Base-by-base conservation (phyloP, 1,140 invertebrate genomes). In the Aphis craccivora region DNA sequence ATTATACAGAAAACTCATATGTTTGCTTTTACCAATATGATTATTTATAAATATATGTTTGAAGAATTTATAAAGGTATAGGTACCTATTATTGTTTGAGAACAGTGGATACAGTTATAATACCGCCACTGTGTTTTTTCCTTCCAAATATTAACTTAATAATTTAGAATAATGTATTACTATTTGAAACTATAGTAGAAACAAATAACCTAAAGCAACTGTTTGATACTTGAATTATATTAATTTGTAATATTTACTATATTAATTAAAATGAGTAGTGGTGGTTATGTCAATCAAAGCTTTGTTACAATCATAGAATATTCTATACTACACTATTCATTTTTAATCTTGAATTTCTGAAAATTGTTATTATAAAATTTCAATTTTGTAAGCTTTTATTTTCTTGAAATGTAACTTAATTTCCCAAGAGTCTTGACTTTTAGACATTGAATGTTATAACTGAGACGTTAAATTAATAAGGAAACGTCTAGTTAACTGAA, bases 351-450 rank as follows among this genome's bases (percentile, higher is more conserved):
- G 11, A 87, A 87, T 87, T 25, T 51, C 48, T 20, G 87, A 53
- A 53, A 89, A 89, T 53, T 53, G 23, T 89, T 55, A 37, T 89
- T 30, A 53, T 89, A 37, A 55, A 35, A n/a, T 89, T 53, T 89
- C 87, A 89, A 89, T 89, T 89, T 55, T 45, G n/a, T 89, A 89
- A 35, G 51, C 87, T 89, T 5, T 53, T 37, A 37, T 89, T 37
- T 37, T 37, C n/a, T 55, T 22, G 35, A 55, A 55, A 88, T 53
- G n/a, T 35, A 30, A 86, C 84, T 89, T 89, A 89, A 53, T 88
- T 88, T 88, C 86, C 86, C 43, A 48, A 48, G 86, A 88, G 86
- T 88, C 86, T 88, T n/a, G 86, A 88, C 45, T 88, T 48, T 88
- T n/a, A 88, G 25, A 86, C 40, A 45, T 86, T 45, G 25, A 45